Conservation (phyloP, 2,888 invertebrate species). For the Chymomyza amoena region DNA sequence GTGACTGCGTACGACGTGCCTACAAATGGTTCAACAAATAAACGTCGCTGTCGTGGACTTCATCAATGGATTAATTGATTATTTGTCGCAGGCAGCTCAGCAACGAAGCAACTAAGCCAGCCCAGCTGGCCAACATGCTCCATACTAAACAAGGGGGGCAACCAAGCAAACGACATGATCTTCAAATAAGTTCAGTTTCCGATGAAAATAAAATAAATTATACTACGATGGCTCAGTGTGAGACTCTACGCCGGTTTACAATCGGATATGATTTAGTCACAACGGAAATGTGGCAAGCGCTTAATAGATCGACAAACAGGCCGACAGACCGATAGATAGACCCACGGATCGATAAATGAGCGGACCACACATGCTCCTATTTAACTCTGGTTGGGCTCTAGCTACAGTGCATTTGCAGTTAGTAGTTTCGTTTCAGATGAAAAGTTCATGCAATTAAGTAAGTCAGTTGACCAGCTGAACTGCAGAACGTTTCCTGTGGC, state of each 20-base stretch:
- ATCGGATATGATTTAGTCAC: slow-evolving; percentile 48
- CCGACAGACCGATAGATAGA: not conserved
- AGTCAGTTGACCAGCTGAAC: slow-evolving; percentile 62
- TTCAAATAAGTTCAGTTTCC: slow-evolving; percentile 55
- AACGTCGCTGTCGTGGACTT: slow-evolving; percentile 66
- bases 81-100: slow-evolving; percentile 56
- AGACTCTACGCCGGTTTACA: not conserved
- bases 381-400: not conserved
- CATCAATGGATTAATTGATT: slow-evolving; percentile 76
- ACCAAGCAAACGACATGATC: slow-evolving; percentile 31
- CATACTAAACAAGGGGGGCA: not conserved
- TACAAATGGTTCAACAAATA: slow-evolving; percentile 63
- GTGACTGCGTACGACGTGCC: slow-evolving; percentile 51
- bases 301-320: not conserved
- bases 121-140: not conserved
- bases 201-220: slow-evolving; percentile 45
- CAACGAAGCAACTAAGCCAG: slow-evolving; percentile 5
- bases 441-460: slow-evolving; percentile 69
- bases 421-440: slow-evolving; percentile 38
- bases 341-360: not conserved
- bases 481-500: slow-evolving; percentile 68
- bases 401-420: slow-evolving; percentile 49
- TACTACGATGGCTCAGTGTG: slow-evolving; percentile 20
- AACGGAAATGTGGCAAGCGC: slow-evolving; percentile 52
- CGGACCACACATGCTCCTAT: not conserved